Percentiles rank a stretch among this genome's conserved stretches.
These are phyloP conservation scores for Meriones unguiculatus DNA, from an alignment of 2,113 vertebrate genomes.

Conservation along the genomic window DNA sequence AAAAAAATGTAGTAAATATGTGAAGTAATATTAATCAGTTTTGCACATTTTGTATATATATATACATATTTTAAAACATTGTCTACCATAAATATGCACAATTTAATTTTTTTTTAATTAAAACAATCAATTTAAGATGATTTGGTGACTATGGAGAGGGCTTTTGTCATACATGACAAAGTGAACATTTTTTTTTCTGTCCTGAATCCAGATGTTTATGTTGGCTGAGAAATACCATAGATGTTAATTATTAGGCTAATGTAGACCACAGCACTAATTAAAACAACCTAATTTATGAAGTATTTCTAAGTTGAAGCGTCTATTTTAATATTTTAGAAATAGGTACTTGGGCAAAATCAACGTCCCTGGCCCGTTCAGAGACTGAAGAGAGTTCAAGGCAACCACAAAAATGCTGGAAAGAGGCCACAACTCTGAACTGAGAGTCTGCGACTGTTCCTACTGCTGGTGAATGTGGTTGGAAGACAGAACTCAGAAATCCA, in stretches of 20 bases:
- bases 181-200: constrained; percentile 47
- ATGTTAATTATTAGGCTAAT: constrained; percentile 69
- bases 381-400: not conserved
- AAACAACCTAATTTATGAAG: constrained; percentile 49
- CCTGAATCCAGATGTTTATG: constrained; percentile 42
- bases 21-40: not conserved
- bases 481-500: not conserved
- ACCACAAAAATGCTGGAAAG: constrained; percentile 65
- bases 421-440: constrained; percentile 48
- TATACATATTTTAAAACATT: not conserved
- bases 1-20: not conserved
- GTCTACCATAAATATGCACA: not conserved
- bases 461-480: constrained; percentile 45
- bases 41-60: not conserved
- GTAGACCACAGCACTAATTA: constrained; percentile 56
- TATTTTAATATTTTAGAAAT: constrained; percentile 56
- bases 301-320: constrained; percentile 58
- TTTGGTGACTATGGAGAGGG: constrained; percentile 24
- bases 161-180: constrained; percentile 59
- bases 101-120: not conserved
- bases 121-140: not conserved
- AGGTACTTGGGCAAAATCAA: constrained; percentile 39
- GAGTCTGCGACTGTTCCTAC: not conserved
- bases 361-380: constrained; percentile 10
- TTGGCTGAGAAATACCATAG: constrained; percentile 70